Conservation (phyloP, 2,797 vertebrate genomes). For the Arremon brunneinucha region DNA sequence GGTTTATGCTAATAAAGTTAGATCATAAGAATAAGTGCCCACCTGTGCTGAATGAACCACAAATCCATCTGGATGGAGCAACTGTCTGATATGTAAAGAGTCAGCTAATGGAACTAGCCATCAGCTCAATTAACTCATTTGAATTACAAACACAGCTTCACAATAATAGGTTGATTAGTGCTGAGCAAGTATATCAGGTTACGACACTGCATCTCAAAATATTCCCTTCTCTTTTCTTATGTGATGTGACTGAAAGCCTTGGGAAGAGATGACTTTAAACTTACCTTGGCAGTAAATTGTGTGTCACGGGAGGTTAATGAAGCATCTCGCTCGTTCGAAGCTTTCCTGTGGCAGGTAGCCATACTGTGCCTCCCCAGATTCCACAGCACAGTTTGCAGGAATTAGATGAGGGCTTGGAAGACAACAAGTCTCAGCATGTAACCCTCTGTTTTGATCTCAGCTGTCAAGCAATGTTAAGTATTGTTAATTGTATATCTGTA, state of each 20-base stretch:
- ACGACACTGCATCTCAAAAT: not conserved
- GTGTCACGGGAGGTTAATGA: not conserved
- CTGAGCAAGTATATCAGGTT: constrained; percentile 34
- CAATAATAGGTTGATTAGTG: constrained; percentile 39
- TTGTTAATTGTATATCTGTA: not conserved
- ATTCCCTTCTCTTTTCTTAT: not conserved
- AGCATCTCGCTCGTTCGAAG: not conserved
- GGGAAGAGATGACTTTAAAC: constrained; percentile 13
- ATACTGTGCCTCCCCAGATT: not conserved
- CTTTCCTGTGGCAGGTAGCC: not conserved
- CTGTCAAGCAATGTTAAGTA: not conserved
- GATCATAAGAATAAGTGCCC: constrained; percentile 52
- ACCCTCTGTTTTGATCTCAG: not conserved
- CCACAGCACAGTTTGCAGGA: not conserved
- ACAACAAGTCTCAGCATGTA: not conserved
- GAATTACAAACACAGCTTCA: constrained; percentile 31
- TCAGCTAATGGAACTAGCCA: not conserved
- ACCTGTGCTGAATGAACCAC: constrained; percentile 57
- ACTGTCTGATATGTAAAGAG: not conserved
- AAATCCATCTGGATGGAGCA: constrained; percentile 44
- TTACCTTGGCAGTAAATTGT: constrained; percentile 25
- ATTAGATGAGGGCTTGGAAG: not conserved
- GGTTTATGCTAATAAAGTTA: constrained; percentile 62
- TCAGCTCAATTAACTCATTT: constrained; percentile 44
- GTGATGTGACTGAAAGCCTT: not conserved